Percentiles rank a stretch among this genome's conserved stretches.
Conservation (phyloP, 2,888 invertebrate species). For the Germaria angustata region DNA sequence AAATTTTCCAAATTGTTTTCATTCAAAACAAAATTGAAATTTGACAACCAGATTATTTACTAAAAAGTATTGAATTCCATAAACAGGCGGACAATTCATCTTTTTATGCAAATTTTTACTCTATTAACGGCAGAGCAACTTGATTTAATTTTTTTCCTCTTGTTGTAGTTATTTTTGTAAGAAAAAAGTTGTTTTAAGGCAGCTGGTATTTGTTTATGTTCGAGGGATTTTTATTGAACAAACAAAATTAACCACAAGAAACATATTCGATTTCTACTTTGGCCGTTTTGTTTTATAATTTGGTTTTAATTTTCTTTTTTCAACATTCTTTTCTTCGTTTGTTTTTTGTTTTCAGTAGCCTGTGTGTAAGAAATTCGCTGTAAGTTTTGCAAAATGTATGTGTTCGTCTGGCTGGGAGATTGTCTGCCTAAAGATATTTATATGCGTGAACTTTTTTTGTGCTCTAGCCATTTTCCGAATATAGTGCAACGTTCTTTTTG, state of each 20-base stretch:
- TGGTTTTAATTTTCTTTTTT: slow-evolving; percentile 27
- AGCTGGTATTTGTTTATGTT: slow-evolving; percentile 51
- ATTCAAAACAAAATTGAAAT: no score
- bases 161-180: slow-evolving; percentile 5
- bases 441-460: background rate
- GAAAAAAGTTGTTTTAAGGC: slow-evolving; percentile 31
- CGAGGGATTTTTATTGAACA: slow-evolving; percentile 22
- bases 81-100: background rate
- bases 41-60: no score
- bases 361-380: background rate
- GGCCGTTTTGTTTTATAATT: background rate
- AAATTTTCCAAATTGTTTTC: no score
- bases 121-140: background rate
- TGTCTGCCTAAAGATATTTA: slow-evolving; percentile 36
- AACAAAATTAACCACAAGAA: slow-evolving; percentile 19
- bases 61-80: background rate
- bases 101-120: no score
- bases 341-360: background rate
- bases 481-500: background rate
- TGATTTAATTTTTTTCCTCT: background rate
- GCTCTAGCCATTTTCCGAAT: background rate
- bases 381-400: slow-evolving; percentile 2
- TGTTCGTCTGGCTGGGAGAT: slow-evolving; percentile 21
- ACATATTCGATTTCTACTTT: slow-evolving; percentile 22
- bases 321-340: slow-evolving; percentile 30